Conservation (phyloP, 2,888 invertebrate genomes). For the Nemapogon koenigi region DNA sequence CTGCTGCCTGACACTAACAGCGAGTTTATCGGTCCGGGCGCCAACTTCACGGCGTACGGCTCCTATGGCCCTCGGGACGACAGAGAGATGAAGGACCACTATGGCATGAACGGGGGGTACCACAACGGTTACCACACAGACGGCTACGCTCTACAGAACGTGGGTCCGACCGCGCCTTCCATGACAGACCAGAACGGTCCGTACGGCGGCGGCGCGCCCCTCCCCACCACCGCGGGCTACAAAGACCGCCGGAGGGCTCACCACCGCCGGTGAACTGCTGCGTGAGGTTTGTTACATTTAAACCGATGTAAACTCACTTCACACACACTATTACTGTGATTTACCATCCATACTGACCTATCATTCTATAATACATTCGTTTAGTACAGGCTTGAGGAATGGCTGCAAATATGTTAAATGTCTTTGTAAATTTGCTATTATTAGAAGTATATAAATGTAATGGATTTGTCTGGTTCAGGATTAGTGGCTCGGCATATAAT, state of each 20-base stretch:
- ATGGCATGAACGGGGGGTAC: constrained; percentile 29
- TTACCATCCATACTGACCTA: constrained; percentile 17
- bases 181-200: constrained; percentile 25
- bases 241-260: constrained; percentile 60
- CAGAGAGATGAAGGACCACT: constrained; percentile 30
- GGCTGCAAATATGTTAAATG: too few species aligned
- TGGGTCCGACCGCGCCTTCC: constrained; percentile 42
- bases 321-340: constrained; percentile 20
- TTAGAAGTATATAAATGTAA: too few species aligned
- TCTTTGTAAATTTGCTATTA: too few species aligned
- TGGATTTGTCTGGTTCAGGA: too few species aligned
- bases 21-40: constrained; percentile 37
- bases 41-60: constrained; percentile 55
- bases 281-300: constrained; percentile 58
- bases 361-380: too few species aligned
- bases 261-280: constrained; percentile 47
- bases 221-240: constrained; percentile 54
- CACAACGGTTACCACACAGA: neutral
- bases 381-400: too few species aligned
- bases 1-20: constrained; percentile 41
- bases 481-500: too few species aligned
- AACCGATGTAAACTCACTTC: constrained; percentile 51
- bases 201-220: constrained; percentile 20
- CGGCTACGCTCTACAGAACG: constrained; percentile 9
- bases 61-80: constrained; percentile 44